A percentile compares a stretch with the other conserved stretches of the same genome.
These are phyloP conservation scores for Nymphicus hollandicus DNA, from an alignment of 2,113 vertebrate genomes.

Conservation along the genomic window DNA sequence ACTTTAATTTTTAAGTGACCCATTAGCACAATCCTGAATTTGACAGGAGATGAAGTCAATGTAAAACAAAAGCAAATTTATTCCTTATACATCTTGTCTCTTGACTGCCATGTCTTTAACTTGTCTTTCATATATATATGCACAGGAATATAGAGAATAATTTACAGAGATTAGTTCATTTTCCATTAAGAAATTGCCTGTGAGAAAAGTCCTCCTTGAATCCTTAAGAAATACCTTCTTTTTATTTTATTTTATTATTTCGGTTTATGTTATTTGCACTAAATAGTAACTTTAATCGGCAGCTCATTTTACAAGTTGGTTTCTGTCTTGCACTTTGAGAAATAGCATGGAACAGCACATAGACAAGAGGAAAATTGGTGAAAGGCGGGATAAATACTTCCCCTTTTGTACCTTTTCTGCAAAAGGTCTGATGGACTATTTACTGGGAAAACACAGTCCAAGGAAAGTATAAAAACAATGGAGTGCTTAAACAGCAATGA, in stretches of 20 bases:
- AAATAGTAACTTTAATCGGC: neutral
- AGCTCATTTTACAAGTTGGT: neutral
- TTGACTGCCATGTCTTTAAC: slow-evolving; percentile 21
- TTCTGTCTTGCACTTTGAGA: slow-evolving; percentile 1
- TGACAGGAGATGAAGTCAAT: slow-evolving; percentile 6
- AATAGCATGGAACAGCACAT: slow-evolving; percentile 2
- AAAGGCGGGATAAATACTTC: slow-evolving; percentile 20
- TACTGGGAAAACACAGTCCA: neutral
- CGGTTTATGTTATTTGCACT: neutral
- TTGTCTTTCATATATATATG: neutral
- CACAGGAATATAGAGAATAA: neutral
- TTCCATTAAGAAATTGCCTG: slow-evolving; percentile 15
- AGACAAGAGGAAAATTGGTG: neutral
- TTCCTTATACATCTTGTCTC: neutral
- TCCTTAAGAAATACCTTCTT: neutral
- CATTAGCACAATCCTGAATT: slow-evolving; percentile 38
- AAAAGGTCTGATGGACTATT: slow-evolving; percentile 39
- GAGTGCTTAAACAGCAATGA: neutral
- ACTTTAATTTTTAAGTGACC: slow-evolving; percentile 56
- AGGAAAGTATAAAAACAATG: neutral
- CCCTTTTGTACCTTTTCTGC: neutral
- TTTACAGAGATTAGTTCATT: neutral
- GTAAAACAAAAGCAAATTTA: slow-evolving; percentile 3
- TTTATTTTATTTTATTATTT: slow-evolving; percentile 53
- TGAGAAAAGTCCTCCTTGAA: neutral